Evolutionary conservation across 2,888 invertebrate species (phyloP), one percentile per base, ranked within the genome.

Genomic region (Nesidiocoris tenuis): DNA sequence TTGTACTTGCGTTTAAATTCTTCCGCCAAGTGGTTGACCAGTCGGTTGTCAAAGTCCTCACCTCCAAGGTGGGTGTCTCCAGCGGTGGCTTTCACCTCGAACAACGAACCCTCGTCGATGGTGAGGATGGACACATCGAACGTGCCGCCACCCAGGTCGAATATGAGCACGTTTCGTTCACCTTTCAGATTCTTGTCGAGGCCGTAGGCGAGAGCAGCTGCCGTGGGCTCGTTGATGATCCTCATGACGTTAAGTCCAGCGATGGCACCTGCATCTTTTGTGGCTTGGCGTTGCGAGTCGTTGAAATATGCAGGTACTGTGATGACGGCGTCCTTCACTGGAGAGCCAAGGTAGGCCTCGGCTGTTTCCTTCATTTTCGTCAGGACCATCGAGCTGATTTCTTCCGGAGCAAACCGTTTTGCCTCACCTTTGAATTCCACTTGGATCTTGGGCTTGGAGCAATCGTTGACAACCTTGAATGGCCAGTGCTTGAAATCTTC

Each of bases 181-280:
- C 90, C 82, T 89, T 78, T 79, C n/a, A 81, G 71, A 61, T 80
- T 80, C 65, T 81, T 81, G 67, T 81, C 81, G 88, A 59, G 89
- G 5, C 95, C 95, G 81, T 95, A 94, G 76, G 94, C 93, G 77
- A 94, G 85, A 57, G 94, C 94, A 17, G 94, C 94, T 0, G 93
- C 93, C 1, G 95, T 95, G 7, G 95, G 95, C 83, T 96, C 95
- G 55, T 95, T 94, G 80, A 95, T 93, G 78, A 96, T 95, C 81
- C 95, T 88, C 57, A 95, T 86, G 1, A 96, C 94, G 83, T 95
- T 95, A 22, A 96, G 83, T 0, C 92, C 95, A 18, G 95, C 91
- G 82, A 92, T 92, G 2, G 87, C 87, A 0, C 95, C 95, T 12
- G 95, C 94, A 84, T 96, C 96, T 84, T 95, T 95, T 5, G 95